These are phyloP conservation scores for Apostichopus californicus DNA, from an alignment of 35 echinoderm and acorn worm species.

Conservation along the genomic window DNA sequence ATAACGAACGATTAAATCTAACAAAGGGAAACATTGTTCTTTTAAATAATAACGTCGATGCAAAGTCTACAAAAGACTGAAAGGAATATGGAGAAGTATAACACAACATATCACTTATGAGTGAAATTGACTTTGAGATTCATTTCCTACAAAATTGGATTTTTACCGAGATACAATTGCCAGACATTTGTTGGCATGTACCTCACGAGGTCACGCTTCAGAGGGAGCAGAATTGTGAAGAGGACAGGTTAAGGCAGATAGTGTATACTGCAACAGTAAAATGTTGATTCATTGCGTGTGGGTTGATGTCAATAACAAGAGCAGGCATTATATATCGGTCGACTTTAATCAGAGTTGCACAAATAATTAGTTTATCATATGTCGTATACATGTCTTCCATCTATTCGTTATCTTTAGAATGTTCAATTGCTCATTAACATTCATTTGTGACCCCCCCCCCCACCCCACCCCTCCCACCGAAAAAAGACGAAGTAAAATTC, in stretches of 20 bases:
- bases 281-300: not conserved
- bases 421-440: too few relatives aligned
- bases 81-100: not conserved
- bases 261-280: not conserved
- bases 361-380: not conserved
- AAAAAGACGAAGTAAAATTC: too few relatives aligned
- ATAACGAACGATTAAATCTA: too few relatives aligned
- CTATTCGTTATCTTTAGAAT: too few relatives aligned
- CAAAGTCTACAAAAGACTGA: not conserved
- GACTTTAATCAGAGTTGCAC: not conserved
- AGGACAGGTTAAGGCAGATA: not conserved
- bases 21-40: too few relatives aligned
- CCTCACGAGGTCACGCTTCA: not conserved
- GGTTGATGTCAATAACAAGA: not conserved
- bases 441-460: too few relatives aligned
- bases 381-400: too few relatives aligned
- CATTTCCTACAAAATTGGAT: not conserved
- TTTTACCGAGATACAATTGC: not conserved
- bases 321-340: not conserved
- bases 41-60: not conserved
- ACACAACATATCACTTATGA: not conserved
- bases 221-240: not conserved
- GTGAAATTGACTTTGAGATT: not conserved
- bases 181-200: not conserved
- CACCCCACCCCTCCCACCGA: too few relatives aligned